Evolutionary conservation across 2,113 vertebrate species (phyloP).

Genomic region (Phaethon lepturus): DNA sequence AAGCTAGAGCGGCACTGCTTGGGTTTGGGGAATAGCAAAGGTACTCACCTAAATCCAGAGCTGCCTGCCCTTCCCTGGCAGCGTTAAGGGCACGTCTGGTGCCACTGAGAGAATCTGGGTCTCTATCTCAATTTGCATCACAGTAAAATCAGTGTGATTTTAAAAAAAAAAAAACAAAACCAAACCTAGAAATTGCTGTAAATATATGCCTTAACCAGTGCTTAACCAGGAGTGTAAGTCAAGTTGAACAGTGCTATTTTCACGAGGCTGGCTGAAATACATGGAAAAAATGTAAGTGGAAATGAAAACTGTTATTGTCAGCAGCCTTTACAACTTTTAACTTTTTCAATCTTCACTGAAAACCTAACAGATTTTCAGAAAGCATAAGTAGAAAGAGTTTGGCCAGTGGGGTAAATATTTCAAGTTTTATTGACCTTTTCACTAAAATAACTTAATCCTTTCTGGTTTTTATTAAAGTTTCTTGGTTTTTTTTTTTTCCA

Average conservation of each 20-base stretch:
- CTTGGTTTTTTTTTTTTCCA: not conserved
- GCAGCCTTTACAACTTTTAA: not conserved
- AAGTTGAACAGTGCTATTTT: not conserved
- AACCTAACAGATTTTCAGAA: not conserved
- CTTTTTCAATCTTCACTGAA: not conserved
- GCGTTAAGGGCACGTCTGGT: not conserved
- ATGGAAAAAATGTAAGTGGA: not conserved
- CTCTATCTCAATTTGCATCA: not conserved
- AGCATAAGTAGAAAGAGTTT: not conserved
- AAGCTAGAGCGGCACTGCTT: not conserved
- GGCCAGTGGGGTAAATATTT: not conserved
- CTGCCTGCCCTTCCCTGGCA: not conserved
- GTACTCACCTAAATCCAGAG: not conserved
- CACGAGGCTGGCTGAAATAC: not conserved
- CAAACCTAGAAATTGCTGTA: not conserved
- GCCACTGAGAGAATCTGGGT: not conserved
- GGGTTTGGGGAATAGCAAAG: not conserved
- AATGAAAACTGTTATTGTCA: not conserved
- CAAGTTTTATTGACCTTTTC: not conserved
- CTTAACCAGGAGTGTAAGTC: not conserved
- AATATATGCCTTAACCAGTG: not conserved
- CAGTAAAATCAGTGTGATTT: not conserved
- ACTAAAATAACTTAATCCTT: not conserved
- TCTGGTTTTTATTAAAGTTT: not conserved
- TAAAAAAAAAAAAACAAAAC: accelerated